A percentile compares a stretch with the other conserved stretches of the same genome.
Evolutionary conservation across 1,140 invertebrate genomes (phyloP).

Genomic region (Octopus bimaculoides): DNA sequence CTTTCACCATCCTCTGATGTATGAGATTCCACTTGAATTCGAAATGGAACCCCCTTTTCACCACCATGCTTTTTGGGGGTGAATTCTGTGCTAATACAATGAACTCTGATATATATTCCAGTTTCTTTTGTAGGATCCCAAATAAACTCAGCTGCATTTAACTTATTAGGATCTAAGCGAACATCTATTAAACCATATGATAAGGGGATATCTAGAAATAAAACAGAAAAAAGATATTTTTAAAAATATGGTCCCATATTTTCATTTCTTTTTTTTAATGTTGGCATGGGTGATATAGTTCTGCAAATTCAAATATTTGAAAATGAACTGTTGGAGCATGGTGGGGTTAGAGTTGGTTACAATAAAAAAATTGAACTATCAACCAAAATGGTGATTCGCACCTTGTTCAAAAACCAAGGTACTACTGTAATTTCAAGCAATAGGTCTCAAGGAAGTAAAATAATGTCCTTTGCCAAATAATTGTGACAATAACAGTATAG

Average conservation of each 20-base stretch:
- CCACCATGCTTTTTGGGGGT: conserved; percentile 97
- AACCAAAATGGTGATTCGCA: too few relatives aligned
- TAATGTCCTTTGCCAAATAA: too few relatives aligned
- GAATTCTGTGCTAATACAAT: conserved; percentile 97
- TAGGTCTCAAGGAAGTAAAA: too few relatives aligned
- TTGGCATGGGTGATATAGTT: too few relatives aligned
- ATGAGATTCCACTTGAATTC: conserved; percentile 77
- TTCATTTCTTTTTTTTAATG: neutral
- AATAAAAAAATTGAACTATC: too few relatives aligned
- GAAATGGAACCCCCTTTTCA: conserved; percentile 95
- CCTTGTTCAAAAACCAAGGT: too few relatives aligned
- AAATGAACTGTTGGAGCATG: too few relatives aligned
- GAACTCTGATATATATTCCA: conserved; percentile 71
- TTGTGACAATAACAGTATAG: too few relatives aligned
- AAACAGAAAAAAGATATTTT: conserved; percentile 8
- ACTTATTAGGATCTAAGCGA: conserved; percentile 68
- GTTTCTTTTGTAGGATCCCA: conserved; percentile 97
- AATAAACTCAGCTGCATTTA: conserved; percentile 84
- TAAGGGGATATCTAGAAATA: conserved; percentile 74
- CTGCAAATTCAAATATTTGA: too few relatives aligned
- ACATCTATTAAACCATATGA: conserved; percentile 89
- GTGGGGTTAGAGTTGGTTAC: too few relatives aligned
- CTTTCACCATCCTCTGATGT: conserved; percentile 58
- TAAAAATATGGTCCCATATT: neutral
- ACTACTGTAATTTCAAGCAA: too few relatives aligned